These are phyloP conservation scores for Mastomys natalensis DNA, from an alignment of 2,113 vertebrate species.

Conservation along the genomic window DNA sequence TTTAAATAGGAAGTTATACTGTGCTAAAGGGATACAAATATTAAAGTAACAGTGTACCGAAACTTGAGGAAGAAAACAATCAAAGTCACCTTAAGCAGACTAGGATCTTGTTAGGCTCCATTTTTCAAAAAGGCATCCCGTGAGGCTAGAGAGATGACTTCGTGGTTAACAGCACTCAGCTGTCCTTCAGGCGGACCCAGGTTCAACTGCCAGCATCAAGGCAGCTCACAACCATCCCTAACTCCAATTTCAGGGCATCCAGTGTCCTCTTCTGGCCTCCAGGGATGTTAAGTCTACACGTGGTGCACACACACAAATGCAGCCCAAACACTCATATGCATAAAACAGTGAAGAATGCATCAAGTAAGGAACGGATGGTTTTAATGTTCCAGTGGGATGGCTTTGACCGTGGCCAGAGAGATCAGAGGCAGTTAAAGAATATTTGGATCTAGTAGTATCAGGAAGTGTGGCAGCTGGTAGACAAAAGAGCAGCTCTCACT, in stretches of 20 bases:
- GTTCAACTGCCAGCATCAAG: background rate
- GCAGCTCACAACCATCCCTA: background rate
- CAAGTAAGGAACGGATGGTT: background rate
- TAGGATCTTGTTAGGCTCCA: constrained; percentile 15
- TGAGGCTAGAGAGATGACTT: background rate
- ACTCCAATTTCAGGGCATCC: background rate
- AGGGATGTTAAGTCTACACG: background rate
- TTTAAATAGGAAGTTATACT: background rate
- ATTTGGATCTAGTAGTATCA: background rate
- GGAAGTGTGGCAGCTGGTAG: background rate
- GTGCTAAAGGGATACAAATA: constrained; percentile 45
- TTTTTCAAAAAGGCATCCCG: background rate
- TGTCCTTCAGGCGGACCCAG: background rate
- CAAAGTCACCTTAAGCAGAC: constrained; percentile 15
- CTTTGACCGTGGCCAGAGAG: background rate
- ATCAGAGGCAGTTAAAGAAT: background rate
- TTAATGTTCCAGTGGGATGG: background rate
- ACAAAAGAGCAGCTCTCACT: background rate
- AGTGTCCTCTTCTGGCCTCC: background rate
- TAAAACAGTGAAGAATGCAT: background rate
- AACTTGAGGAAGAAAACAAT: constrained; percentile 49
- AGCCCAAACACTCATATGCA: background rate
- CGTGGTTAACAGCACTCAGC: background rate
- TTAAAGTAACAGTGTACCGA: constrained; percentile 22
- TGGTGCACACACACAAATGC: background rate